Evolutionary conservation across 2,888 invertebrate genomes (phyloP).

Genomic region (Hydrotaea diabolus): DNA sequence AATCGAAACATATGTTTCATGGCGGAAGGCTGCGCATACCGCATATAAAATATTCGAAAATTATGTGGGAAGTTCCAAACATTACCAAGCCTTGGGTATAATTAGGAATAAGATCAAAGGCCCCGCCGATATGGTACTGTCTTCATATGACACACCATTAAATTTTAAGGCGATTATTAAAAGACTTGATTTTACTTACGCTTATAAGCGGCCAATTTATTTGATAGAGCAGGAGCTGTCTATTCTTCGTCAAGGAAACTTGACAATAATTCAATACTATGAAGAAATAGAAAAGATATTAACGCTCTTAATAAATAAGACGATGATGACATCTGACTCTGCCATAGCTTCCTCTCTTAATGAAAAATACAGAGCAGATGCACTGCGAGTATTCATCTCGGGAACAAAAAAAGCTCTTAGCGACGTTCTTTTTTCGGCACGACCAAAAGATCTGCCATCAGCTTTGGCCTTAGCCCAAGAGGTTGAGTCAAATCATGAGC

Average conservation of each 20-base stretch:
- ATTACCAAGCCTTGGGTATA: slow-evolving; percentile 38
- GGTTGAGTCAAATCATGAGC: slow-evolving; percentile 50
- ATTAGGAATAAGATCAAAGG: slow-evolving; percentile 53
- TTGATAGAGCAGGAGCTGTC: slow-evolving; percentile 62
- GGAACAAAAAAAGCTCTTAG: slow-evolving; percentile 48
- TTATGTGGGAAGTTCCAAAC: slow-evolving; percentile 19
- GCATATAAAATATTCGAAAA: neutral
- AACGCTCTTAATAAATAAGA: slow-evolving; percentile 66
- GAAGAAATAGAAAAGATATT: slow-evolving; percentile 65
- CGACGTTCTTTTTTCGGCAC: slow-evolving; percentile 54
- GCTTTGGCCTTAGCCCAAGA: slow-evolving; percentile 57
- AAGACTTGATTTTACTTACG: slow-evolving; percentile 64
- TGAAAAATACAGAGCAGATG: slow-evolving; percentile 64
- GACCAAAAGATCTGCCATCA: slow-evolving; percentile 44
- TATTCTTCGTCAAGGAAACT: slow-evolving; percentile 63
- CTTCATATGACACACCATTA: slow-evolving; percentile 59
- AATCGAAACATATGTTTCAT: neutral
- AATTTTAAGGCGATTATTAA: slow-evolving; percentile 64
- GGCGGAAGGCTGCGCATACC: neutral
- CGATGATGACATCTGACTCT: slow-evolving; percentile 51
- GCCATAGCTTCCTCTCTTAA: slow-evolving; percentile 53
- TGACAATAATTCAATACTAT: slow-evolving; percentile 60
- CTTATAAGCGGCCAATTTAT: slow-evolving; percentile 63
- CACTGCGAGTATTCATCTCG: slow-evolving; percentile 54
- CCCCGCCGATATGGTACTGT: slow-evolving; percentile 38